phyloP scores from a whole-genome alignment of 2,797 vertebrate species.

The Cryptoprocta ferox region DNA sequence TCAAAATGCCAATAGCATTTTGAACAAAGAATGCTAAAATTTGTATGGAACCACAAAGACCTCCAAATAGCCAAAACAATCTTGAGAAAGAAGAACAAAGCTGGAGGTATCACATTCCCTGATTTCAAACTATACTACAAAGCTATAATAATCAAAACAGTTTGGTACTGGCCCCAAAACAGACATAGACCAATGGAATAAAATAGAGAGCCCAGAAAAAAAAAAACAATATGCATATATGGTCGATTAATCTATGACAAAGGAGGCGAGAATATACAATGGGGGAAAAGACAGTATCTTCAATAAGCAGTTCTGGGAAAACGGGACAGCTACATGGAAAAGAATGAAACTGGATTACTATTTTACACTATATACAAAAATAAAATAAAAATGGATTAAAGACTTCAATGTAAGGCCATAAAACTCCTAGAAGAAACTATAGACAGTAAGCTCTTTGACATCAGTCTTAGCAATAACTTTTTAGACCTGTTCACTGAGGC shows the following conservation, averaged over 20 bases:
- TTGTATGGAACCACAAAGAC: background rate
- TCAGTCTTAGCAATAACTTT: background rate
- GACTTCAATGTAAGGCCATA: background rate
- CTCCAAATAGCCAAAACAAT: background rate
- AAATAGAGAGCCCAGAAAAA: background rate
- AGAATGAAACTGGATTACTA: background rate
- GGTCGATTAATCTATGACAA: no score
- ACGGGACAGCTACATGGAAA: background rate
- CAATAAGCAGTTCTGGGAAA: background rate
- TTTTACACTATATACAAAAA: background rate
- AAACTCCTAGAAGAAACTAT: background rate
- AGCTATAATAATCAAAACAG: background rate
- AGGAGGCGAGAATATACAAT: background rate
- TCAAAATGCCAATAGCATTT: background rate
- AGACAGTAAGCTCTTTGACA: background rate
- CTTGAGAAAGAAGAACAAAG: background rate
- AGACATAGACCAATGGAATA: background rate
- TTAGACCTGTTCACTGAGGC: background rate
- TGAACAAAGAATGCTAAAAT: background rate
- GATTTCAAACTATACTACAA: background rate
- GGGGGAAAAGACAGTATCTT: background rate
- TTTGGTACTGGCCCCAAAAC: background rate
- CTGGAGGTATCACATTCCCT: background rate
- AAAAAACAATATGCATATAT: background rate
- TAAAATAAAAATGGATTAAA: background rate